These are phyloP conservation scores for Patella ulyssiponensis DNA, from an alignment of 2,888 invertebrate species.

Conservation along the genomic window DNA sequence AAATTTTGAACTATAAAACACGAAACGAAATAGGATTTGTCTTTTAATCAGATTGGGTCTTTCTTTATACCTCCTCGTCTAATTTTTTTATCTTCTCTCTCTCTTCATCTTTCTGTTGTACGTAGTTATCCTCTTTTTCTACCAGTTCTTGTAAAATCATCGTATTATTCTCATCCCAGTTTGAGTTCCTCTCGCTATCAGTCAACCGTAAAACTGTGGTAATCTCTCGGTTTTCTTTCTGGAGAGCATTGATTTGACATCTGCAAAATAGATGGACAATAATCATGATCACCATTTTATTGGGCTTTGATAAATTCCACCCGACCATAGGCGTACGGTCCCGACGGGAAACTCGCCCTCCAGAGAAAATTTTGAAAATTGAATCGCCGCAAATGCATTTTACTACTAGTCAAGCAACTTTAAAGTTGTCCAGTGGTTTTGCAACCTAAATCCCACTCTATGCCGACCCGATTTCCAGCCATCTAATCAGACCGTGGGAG, in stretches of 20 bases:
- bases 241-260: constrained; percentile 49
- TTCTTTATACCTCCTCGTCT: constrained; percentile 46
- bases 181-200: constrained; percentile 54
- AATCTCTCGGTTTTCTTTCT: constrained; percentile 57
- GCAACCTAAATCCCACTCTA: too few species aligned
- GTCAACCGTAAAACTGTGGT: constrained; percentile 48
- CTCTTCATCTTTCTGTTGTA: constrained; percentile 45
- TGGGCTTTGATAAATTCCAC: background rate
- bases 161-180: constrained; percentile 45
- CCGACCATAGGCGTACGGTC: too few species aligned
- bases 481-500: too few species aligned
- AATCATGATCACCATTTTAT: background rate
- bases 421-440: too few species aligned
- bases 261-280: constrained; percentile 33
- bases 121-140: constrained; percentile 46
- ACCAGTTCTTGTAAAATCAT: constrained; percentile 45
- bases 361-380: too few species aligned
- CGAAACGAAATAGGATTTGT: too few species aligned
- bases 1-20: too few species aligned
- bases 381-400: too few species aligned
- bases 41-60: too few species aligned
- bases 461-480: too few species aligned
- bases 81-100: constrained; percentile 46
- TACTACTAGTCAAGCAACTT: too few species aligned
- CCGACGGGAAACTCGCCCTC: too few species aligned